Base-by-base conservation (phyloP, 2,113 vertebrate genomes). In the Chamaea fasciata region DNA sequence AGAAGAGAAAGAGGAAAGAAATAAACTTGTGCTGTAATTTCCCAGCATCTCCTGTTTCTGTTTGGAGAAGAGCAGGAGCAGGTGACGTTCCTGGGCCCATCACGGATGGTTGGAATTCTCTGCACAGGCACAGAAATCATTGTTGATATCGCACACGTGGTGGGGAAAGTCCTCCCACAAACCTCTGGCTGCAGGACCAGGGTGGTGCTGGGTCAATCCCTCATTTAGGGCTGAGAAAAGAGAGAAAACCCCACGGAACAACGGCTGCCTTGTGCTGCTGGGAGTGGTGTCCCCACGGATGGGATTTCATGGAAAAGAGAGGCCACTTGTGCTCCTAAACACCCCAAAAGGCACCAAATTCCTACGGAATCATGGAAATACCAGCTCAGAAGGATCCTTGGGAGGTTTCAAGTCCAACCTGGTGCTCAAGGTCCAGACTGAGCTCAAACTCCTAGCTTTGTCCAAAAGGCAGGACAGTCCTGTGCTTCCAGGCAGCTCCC, bases 271-370 rank as follows among this genome's bases (percentile, higher is more conserved):
- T 73, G 42, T 80, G 1, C n/a, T 21, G 31, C 4, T 9, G 19
- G 9, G 14, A 62, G 27, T 2, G 60, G 26, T 10, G 46, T 62
- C 28, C 44, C 80, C 0, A 0, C 1, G 57, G 79, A 28, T 76
- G 56, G 47, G 70, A 21, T 68, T 55, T 47, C 37, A 16, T 10
- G 28, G 89, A 12, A 64, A 49, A 7, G 26, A 67, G 55, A 74
- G 63, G n/a, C 22, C 56, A 28, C 8, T 6, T 13, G 37, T 52
- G 44, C 63, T 55, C 57, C 70, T 39, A 0, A 52, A 39, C 19
- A 13, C 5, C 16, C 30, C 46, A 14, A 49, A 73, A 68, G 4
- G 5, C n/a, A 22, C 2, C 1, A 1, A 2, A 6, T 71, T 60
- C 20, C 41, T 12, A 0, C 2, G 31, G 57, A 56, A 30, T 24